These are phyloP conservation scores for Strigamia crassipes DNA, from an alignment of 2,888 invertebrate genomes.

Conservation along the genomic window DNA sequence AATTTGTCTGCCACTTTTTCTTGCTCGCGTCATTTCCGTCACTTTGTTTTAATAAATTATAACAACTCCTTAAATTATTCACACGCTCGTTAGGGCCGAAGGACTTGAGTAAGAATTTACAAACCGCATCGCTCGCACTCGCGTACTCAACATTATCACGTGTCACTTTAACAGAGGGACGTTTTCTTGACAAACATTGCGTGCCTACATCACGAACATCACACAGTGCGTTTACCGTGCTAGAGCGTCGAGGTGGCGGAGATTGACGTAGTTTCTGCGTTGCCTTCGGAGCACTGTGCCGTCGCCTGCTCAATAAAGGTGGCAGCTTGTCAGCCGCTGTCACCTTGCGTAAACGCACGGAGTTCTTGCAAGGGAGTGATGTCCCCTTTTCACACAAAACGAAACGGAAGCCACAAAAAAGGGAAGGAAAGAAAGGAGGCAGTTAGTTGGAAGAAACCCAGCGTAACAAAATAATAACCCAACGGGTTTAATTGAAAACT, in stretches of 20 bases:
- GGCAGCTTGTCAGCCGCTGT: not conserved
- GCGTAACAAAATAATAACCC: not conserved
- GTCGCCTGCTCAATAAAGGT: not conserved
- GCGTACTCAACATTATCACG: not conserved
- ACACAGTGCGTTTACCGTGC: not conserved
- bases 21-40: not conserved
- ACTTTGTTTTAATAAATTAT: not conserved
- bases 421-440: slow-evolving; percentile 10
- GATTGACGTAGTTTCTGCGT: not conserved
- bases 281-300: not conserved
- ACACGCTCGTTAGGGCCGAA: not conserved
- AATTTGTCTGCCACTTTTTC: not conserved
- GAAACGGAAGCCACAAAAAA: slow-evolving; percentile 10
- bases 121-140: not conserved
- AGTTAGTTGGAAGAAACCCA: slow-evolving; percentile 4
- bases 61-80: slow-evolving; percentile 3
- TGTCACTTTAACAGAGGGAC: not conserved
- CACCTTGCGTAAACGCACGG: not conserved
- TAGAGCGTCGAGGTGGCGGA: not conserved
- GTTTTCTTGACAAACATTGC: slow-evolving; percentile 4
- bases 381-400: slow-evolving; percentile 10
- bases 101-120: not conserved
- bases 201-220: slow-evolving; percentile 4
- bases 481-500: not conserved
- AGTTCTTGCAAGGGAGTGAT: not conserved